Percentiles rank a stretch among this genome's conserved stretches.
These are phyloP conservation scores for Orthonevra nobilis DNA, from an alignment of 2,888 invertebrate species.

Conservation along the genomic window DNA sequence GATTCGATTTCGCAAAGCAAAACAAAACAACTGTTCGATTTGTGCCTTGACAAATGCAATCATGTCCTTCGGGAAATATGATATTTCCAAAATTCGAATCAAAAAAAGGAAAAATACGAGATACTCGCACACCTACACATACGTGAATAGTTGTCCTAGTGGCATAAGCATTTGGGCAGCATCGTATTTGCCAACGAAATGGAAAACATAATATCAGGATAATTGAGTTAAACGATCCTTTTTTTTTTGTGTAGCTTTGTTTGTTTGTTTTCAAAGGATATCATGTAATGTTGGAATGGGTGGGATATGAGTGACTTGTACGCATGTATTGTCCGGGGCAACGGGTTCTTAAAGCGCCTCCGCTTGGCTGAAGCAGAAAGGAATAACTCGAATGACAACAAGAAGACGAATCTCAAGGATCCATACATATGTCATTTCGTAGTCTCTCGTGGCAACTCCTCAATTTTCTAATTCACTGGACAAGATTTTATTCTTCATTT, in stretches of 20 bases:
- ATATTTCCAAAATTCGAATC: slow-evolving; percentile 48
- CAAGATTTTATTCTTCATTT: slow-evolving; percentile 43
- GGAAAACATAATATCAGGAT: slow-evolving; percentile 61
- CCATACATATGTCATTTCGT: slow-evolving; percentile 49
- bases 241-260: slow-evolving; percentile 22
- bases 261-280: slow-evolving; percentile 61
- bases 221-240: slow-evolving; percentile 67
- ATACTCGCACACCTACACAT: background rate
- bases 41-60: slow-evolving; percentile 59
- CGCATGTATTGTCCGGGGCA: slow-evolving; percentile 58
- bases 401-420: slow-evolving; percentile 45
- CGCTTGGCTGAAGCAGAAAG: slow-evolving; percentile 12
- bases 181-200: slow-evolving; percentile 57
- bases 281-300: slow-evolving; percentile 31
- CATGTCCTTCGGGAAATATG: slow-evolving; percentile 52
- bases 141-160: background rate
- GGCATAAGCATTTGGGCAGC: background rate
- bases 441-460: slow-evolving; percentile 62
- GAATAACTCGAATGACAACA: slow-evolving; percentile 33
- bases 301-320: slow-evolving; percentile 41
- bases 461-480: slow-evolving; percentile 67
- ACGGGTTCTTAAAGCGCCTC: slow-evolving; percentile 61
- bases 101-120: background rate
- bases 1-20: slow-evolving; percentile 63
- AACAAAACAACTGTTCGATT: slow-evolving; percentile 51